Evolutionary conservation across 2,888 invertebrate species (phyloP), one percentile per base, ranked within the genome.

Genomic region (Aproaerema taeniolella): DNA sequence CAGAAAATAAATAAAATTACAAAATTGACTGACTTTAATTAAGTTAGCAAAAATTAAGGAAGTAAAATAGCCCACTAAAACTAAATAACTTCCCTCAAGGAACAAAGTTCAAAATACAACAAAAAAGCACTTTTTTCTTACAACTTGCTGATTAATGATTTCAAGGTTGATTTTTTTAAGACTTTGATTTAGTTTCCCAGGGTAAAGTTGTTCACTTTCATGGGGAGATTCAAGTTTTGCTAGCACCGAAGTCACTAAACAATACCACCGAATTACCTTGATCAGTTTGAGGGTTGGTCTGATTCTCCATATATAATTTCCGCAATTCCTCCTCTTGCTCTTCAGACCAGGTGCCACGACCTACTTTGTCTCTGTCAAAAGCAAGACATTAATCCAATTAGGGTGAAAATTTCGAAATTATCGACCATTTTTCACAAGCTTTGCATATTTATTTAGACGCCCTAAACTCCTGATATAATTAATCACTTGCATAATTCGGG

Each of bases 261-360:
- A 20, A 8, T 20, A 13, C 24, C 13, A 30, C 13, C 11, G 29
- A 37, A 38, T 35, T 35, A 35, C 93, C 93, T 88, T 92, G 90
- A 55, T 91, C 88, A 45, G 91, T 90, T 61, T 91, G 88, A 30
- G 90, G 91, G 66, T 89, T 90, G 30, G 80, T 83, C 76, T 92
- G 91, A 72, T 95, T 95, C 74, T 97, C 96, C 85, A 94, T 93
- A 72, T 93, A 96, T 38, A 98, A 88, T 45, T 90, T 88, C 34
- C 92, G 89, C 29, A 98, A 78, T 82, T 97, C 97, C 47, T 93
- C 91, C 73, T 97, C 96, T 68, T 97, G 93, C 56, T 93, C 93
- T 62, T 96, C 95, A 11, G 90, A 90, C 98, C 97, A 98, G 15
- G 80, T 72, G 42, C 88, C 88, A 63, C 88, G 89, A 16, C 73